Evolutionary conservation across 2,888 invertebrate species (phyloP).

Genomic region (Torymus texanus): DNA sequence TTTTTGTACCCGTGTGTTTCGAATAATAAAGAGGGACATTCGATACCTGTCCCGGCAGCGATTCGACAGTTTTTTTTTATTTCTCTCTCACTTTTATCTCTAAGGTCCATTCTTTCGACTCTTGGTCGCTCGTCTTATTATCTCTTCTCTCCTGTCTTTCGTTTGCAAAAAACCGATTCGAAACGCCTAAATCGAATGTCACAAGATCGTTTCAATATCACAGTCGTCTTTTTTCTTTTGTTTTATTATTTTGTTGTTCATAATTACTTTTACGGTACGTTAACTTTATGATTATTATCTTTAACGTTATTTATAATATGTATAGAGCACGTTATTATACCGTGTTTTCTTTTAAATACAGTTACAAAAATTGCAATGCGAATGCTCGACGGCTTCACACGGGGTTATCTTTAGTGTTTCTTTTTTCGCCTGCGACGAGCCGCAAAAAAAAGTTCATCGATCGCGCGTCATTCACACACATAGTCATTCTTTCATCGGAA

Average conservation of each 20-base stretch:
- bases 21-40: slow-evolving; percentile 48
- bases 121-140: slow-evolving; percentile 4
- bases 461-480: slow-evolving; percentile 44
- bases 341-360: slow-evolving; percentile 49
- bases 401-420: slow-evolving; percentile 42
- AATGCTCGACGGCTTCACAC: slow-evolving; percentile 56
- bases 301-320: slow-evolving; percentile 69
- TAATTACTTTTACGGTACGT: slow-evolving; percentile 70
- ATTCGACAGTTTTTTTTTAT: slow-evolving; percentile 30
- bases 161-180: slow-evolving; percentile 33
- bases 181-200: slow-evolving; percentile 71
- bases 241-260: slow-evolving; percentile 56
- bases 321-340: slow-evolving; percentile 67
- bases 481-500: slow-evolving; percentile 44
- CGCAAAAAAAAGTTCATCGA: slow-evolving; percentile 53
- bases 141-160: slow-evolving; percentile 4
- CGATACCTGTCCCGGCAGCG: slow-evolving; percentile 28
- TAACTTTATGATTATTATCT: slow-evolving; percentile 71
- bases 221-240: slow-evolving; percentile 73
- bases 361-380: slow-evolving; percentile 65
- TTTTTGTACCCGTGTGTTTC: slow-evolving; percentile 40
- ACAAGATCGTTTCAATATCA: slow-evolving; percentile 75
- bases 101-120: background rate
- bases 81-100: slow-evolving; percentile 2
- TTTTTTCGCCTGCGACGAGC: slow-evolving; percentile 49